Base-by-base conservation (phyloP, 37 sponge, comb jelly and placozoan genomes). In the Axinella damicornis region DNA sequence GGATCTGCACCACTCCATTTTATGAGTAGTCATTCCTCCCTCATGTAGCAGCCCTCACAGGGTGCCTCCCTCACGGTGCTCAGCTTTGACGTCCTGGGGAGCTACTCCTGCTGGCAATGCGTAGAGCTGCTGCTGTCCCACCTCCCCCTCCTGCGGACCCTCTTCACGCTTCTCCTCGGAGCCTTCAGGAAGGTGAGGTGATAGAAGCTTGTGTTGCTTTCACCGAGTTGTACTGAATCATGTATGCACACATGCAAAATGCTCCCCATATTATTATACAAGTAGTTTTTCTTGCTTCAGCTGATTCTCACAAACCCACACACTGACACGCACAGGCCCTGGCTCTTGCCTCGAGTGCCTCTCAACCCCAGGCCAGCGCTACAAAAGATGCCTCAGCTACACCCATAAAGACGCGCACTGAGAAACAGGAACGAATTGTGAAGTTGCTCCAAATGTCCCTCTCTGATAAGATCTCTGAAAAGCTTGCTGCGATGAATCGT, bases 41-140 rank as follows among this genome's bases (percentile, higher is more conserved):
- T 35, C 20, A 5, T 9, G 4, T 17, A 33, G 32, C 2, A 2
- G 5, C 2, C 35, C 69, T 2, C 6, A 32, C 34, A 68, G 6
- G 69, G 35, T 18, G 5, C 41, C 14, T 65, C 63, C 2, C 20
- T 72, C 30, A 27, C 55, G 0, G 24, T 68, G 11, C n/a, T 64
- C 65, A 68, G 31, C 61, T 36, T 83, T 55, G 84, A 83, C 34
- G 58, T 89, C 21, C 6, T 17, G 36, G 56, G 22, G 22, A 52
- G 4, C 5, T 79, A 89, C 67, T 63, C 84, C 53, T 52, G 39
- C 36, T 89, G 73, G 63, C 84, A 89, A 73, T 68, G 88, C n/a
- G 24, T 79, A 41, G 64, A 80, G 74, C 32, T 89, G 65, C 40
- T 89, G 16, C 63, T 83, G 22, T 61, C 76, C 0, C 65, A 83